Evolutionary conservation across 2,888 invertebrate genomes (phyloP).

Genomic region (Aphodius granarius): DNA sequence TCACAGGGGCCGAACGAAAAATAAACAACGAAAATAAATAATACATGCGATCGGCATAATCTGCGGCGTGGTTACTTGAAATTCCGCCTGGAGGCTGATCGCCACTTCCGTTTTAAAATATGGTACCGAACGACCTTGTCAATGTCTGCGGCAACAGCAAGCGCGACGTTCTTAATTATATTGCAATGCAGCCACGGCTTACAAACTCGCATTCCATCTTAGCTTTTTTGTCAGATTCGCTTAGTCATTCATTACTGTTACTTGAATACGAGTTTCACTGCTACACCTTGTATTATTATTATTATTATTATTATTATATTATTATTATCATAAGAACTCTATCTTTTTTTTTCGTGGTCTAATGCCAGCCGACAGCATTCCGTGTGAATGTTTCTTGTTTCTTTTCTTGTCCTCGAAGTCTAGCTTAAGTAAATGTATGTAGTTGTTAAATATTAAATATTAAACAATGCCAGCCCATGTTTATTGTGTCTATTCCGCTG

Average conservation of each 20-base stretch:
- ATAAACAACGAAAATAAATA: background rate
- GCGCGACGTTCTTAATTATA: background rate
- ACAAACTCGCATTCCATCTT: background rate
- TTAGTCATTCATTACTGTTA: conserved; percentile 12
- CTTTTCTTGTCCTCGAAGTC: background rate
- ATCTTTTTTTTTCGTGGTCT: background rate
- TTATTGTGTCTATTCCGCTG: too few relatives aligned
- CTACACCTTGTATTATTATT: background rate
- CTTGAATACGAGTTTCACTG: conserved; percentile 1
- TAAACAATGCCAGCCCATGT: too few relatives aligned
- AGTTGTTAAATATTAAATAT: too few relatives aligned
- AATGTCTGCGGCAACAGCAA: background rate
- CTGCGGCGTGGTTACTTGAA: background rate
- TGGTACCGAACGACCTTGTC: background rate
- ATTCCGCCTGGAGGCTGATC: background rate
- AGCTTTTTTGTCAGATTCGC: conserved; percentile 3
- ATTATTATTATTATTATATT: background rate
- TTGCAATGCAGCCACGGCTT: conserved; percentile 2
- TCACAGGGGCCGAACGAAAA: background rate
- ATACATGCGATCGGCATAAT: background rate
- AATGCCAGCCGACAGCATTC: background rate
- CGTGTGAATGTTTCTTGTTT: background rate
- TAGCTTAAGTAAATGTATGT: conserved; percentile 13
- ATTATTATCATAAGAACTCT: conserved; percentile 8
- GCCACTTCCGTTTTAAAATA: background rate